These are phyloP conservation scores for Euspilapteryx auroguttella DNA, from an alignment of 2,888 invertebrate genomes.

Conservation along the genomic window DNA sequence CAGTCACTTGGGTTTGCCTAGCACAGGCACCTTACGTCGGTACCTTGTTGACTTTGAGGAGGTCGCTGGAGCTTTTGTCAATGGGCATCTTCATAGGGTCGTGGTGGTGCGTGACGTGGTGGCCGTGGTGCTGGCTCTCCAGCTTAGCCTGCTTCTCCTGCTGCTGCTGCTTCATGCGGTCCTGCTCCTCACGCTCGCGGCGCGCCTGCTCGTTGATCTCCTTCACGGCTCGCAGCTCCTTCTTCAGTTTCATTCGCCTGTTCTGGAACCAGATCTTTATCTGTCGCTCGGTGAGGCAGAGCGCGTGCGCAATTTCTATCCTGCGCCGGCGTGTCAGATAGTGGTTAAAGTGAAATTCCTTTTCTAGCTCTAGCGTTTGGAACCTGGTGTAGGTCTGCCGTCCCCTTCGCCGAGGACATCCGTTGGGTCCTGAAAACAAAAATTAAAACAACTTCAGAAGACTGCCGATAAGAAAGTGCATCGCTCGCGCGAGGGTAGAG, in stretches of 20 bases:
- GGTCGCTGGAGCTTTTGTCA: constrained; percentile 74
- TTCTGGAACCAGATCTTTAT: constrained; percentile 98
- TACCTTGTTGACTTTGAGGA: constrained; percentile 78
- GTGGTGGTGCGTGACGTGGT: constrained; percentile 72
- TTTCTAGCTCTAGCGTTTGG: constrained; percentile 96
- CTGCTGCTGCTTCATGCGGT: constrained; percentile 88
- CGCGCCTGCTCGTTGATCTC: constrained; percentile 94
- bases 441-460: constrained; percentile 7
- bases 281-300: constrained; percentile 94
- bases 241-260: constrained; percentile 95
- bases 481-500: not conserved
- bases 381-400: constrained; percentile 97
- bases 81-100: constrained; percentile 74
- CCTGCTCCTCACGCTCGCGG: constrained; percentile 87
- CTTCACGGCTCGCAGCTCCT: constrained; percentile 90
- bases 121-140: constrained; percentile 71
- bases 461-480: not conserved
- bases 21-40: constrained; percentile 67
- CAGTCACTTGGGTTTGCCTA: constrained; percentile 27
- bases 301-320: constrained; percentile 96
- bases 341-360: constrained; percentile 98
- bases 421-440: constrained; percentile 86
- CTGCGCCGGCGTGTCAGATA: constrained; percentile 94
- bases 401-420: constrained; percentile 91
- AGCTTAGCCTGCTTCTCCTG: constrained; percentile 84